Conservation (phyloP, 2,113 vertebrate species). For the Forbesichthys papilliferus region DNA sequence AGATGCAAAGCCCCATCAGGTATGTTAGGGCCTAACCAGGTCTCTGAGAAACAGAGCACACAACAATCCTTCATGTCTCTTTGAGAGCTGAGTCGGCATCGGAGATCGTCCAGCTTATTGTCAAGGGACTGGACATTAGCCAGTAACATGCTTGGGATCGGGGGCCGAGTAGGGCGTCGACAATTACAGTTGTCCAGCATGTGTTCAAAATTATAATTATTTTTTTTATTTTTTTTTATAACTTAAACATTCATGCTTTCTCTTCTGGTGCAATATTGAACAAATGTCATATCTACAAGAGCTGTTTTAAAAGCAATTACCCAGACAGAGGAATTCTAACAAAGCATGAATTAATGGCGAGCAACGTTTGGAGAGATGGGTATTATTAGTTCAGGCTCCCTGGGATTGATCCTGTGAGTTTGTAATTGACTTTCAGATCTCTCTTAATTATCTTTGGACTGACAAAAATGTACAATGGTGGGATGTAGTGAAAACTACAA, state of each 20-base stretch:
- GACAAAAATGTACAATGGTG: background rate
- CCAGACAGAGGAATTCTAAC: slow-evolving; percentile 6
- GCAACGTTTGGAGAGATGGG: slow-evolving; percentile 28
- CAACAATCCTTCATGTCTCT: too few species aligned
- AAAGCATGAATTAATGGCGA: slow-evolving; percentile 37
- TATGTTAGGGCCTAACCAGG: too few species aligned
- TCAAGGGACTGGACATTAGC: too few species aligned
- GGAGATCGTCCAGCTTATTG: too few species aligned
- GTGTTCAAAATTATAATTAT: background rate
- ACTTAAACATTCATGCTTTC: slow-evolving; percentile 14
- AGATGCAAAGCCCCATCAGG: too few species aligned
- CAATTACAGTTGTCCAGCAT: background rate
- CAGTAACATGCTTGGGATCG: too few species aligned
- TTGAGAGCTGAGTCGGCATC: too few species aligned
- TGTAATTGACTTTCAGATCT: slow-evolving; percentile 51
- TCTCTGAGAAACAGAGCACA: too few species aligned
- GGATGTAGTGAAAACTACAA: too few species aligned
- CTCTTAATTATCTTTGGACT: slow-evolving; percentile 33
- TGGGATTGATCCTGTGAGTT: slow-evolving; percentile 41
- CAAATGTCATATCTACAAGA: slow-evolving; percentile 36
- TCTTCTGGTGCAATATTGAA: slow-evolving; percentile 26
- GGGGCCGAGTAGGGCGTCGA: too few species aligned
- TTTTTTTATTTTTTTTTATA: too few species aligned
- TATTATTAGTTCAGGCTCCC: slow-evolving; percentile 27
- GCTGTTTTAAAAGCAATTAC: slow-evolving; percentile 17